These are phyloP conservation scores for Varecia variegata DNA, from an alignment of 2,797 vertebrate genomes.

Conservation along the genomic window DNA sequence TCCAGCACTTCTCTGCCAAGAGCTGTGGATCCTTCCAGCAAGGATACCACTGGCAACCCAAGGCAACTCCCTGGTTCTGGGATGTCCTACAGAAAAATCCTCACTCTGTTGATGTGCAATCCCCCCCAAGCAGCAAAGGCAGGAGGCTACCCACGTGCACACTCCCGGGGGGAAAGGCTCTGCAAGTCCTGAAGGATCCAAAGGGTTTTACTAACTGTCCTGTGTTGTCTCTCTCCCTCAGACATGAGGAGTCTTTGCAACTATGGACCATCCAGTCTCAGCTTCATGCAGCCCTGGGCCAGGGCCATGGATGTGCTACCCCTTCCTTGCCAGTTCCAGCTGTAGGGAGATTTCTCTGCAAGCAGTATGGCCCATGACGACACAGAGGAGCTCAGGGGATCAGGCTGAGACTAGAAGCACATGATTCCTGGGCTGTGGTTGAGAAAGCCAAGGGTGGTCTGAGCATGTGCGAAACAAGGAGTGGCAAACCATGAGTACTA, in stretches of 20 bases:
- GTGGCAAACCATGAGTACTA: too few species aligned
- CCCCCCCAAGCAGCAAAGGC: not conserved
- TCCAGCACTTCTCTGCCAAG: not conserved
- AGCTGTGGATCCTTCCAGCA: not conserved
- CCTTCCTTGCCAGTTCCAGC: not conserved
- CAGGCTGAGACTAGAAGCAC: not conserved
- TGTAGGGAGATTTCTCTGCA: not conserved
- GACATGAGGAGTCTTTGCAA: not conserved
- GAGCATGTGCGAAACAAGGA: not conserved
- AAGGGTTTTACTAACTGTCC: not conserved
- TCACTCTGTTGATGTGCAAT: rapidly evolving
- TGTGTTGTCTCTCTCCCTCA: not conserved
- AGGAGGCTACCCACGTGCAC: not conserved
- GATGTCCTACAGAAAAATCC: not conserved
- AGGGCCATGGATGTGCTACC: rapidly evolving
- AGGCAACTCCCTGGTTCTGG: not conserved
- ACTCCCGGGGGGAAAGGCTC: too few species aligned
- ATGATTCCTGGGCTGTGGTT: not conserved
- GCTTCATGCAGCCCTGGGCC: not conserved
- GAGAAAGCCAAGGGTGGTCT: not conserved
- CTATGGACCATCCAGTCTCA: too few species aligned
- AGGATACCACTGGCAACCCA: not conserved
- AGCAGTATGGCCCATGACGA: not conserved
- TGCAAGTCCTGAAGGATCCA: not conserved
- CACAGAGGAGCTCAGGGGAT: not conserved